These are phyloP conservation scores for Pogonocherus hispidulus DNA, from an alignment of 2,888 invertebrate genomes.

Conservation along the genomic window DNA sequence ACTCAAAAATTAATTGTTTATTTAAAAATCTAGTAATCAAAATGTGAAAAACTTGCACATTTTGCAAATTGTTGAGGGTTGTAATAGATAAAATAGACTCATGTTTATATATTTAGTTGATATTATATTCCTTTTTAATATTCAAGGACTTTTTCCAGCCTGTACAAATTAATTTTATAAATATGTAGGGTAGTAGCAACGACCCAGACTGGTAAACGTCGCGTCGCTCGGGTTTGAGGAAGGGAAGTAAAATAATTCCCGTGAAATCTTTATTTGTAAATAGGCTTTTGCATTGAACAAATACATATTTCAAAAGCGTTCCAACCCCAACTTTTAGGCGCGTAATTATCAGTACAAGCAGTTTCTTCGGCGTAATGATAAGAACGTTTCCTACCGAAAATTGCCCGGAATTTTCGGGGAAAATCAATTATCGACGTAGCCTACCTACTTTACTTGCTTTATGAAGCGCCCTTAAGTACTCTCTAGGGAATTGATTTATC, in stretches of 20 bases:
- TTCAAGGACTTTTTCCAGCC: background rate
- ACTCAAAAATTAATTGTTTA: too few relatives aligned
- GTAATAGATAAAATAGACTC: too few relatives aligned
- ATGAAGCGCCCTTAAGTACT: background rate
- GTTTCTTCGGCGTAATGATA: background rate
- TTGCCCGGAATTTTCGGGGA: conserved; percentile 4
- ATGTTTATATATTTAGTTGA: too few relatives aligned
- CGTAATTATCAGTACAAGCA: background rate
- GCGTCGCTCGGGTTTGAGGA: too few relatives aligned
- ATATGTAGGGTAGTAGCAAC: background rate
- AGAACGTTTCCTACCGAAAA: background rate
- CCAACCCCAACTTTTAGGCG: background rate
- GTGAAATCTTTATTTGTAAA: background rate
- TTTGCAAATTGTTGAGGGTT: too few relatives aligned
- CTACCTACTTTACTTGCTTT: conserved; percentile 6
- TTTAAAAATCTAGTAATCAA: too few relatives aligned
- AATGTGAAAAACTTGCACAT: too few relatives aligned
- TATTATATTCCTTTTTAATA: too few relatives aligned
- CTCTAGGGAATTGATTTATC: background rate
- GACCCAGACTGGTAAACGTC: too few relatives aligned
- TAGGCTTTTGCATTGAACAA: background rate
- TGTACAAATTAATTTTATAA: background rate
- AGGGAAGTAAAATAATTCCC: background rate
- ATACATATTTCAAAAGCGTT: background rate
- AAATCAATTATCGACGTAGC: background rate